Percentiles rank a stretch among this genome's conserved stretches.
Conservation (phyloP, 2,888 invertebrate species). For the Philereme vetulata region DNA sequence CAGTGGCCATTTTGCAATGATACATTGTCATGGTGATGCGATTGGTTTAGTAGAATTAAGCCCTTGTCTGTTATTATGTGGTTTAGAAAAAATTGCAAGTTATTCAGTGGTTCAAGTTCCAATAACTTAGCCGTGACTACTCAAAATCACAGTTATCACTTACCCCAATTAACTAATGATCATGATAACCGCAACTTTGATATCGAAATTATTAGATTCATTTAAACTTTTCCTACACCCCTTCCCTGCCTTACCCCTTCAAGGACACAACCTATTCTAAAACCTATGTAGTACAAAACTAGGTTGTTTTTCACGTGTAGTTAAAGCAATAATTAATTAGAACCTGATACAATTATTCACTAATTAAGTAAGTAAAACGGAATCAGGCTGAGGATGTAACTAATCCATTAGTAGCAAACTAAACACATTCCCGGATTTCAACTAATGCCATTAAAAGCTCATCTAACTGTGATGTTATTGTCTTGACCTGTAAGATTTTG, state of each 20-base stretch:
- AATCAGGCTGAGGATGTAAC: conserved; percentile 24
- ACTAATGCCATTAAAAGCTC: conserved; percentile 67
- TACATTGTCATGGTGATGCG: too few relatives aligned
- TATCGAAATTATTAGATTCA: conserved; percentile 38
- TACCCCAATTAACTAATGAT: conserved; percentile 40
- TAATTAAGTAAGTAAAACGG: conserved; percentile 27
- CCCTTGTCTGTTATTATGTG: too few relatives aligned
- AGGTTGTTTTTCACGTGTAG: conserved; percentile 2
- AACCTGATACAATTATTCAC: conserved; percentile 29
- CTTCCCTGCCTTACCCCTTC: not conserved
- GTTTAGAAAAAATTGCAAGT: not conserved
- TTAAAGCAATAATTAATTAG: conserved; percentile 19
- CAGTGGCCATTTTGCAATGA: too few relatives aligned
- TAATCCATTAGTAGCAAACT: conserved; percentile 52
- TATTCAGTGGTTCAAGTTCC: conserved; percentile 17
- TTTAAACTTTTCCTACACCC: conserved; percentile 26
- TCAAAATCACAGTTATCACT: conserved; percentile 34
- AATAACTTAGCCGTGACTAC: conserved; percentile 34
- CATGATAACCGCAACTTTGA: conserved; percentile 35
- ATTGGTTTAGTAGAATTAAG: too few relatives aligned
- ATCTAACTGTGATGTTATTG: conserved; percentile 48
- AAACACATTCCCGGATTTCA: conserved; percentile 66
- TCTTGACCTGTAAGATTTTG: conserved; percentile 9
- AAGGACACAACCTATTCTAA: not conserved
- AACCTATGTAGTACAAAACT: not conserved